Evolutionary conservation across 2,113 vertebrate species (phyloP).

Genomic region (Brienomyrus longianalis): DNA sequence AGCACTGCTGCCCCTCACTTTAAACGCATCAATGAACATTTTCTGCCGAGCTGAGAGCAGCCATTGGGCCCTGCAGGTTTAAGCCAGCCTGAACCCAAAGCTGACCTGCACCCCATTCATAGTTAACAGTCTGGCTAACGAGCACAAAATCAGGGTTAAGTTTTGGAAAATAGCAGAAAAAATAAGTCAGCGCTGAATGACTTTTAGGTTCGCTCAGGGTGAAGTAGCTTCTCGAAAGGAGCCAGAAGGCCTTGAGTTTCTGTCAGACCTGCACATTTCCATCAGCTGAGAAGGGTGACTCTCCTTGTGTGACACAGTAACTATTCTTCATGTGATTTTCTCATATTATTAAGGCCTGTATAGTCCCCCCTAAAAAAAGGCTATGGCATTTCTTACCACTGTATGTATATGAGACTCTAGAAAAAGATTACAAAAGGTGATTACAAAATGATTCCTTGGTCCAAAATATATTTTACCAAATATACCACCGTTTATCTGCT

Average conservation of each 20-base stretch:
- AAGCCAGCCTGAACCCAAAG: not conserved
- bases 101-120: not conserved
- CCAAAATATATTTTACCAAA: not conserved
- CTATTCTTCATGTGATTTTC: not conserved
- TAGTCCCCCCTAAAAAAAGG: not conserved
- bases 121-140: not conserved
- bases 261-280: not conserved
- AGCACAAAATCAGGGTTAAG: not conserved
- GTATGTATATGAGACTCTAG: not conserved
- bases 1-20: not conserved
- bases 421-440: not conserved
- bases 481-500: not conserved
- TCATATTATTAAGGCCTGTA: not conserved
- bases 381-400: not conserved
- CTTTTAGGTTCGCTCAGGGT: not conserved
- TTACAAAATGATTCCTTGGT: not conserved
- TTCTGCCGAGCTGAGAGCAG: not conserved
- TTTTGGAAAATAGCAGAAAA: not conserved
- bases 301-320: not conserved
- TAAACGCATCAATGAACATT: not conserved
- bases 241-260: not conserved
- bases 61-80: not conserved
- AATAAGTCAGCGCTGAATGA: not conserved
- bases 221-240: not conserved
- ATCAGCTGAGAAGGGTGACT: not conserved